A percentile compares a stretch with the other conserved stretches of the same genome.
Evolutionary conservation across 2,888 invertebrate species (phyloP).

Genomic region (Idaea dimidiata): DNA sequence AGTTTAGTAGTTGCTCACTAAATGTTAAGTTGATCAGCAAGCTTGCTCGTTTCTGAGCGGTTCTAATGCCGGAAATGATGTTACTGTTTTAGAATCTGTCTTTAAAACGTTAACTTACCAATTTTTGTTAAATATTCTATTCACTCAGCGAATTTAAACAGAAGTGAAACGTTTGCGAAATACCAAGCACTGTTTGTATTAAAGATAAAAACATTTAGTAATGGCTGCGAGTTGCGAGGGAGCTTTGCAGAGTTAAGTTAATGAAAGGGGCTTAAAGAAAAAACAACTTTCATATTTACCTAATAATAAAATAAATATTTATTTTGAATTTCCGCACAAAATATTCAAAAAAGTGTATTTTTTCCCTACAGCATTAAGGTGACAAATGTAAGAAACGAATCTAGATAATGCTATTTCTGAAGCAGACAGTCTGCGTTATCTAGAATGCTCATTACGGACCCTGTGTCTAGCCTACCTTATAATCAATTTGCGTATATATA

Average conservation of each 20-base stretch:
- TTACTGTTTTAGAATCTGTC: constrained; percentile 45
- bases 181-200: background rate
- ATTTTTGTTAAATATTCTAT: constrained; percentile 1
- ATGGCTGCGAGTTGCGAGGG: background rate
- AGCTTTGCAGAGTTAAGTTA: background rate
- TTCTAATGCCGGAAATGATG: constrained; percentile 43
- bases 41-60: background rate
- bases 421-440: no score
- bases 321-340: no score
- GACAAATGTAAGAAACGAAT: no score
- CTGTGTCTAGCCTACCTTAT: no score
- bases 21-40: no score
- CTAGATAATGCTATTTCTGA: no score
- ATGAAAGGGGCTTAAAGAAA: background rate
- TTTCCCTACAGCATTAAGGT: no score
- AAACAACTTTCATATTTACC: background rate
- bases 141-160: background rate
- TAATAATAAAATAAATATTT: background rate
- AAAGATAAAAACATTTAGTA: background rate
- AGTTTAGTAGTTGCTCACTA: no score
- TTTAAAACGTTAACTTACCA: background rate
- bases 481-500: no score
- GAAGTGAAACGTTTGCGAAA: constrained; percentile 2
- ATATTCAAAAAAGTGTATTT: no score
- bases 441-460: no score